These are phyloP conservation scores for Emydoidea blandingii DNA, from an alignment of 2,797 vertebrate species.

Conservation along the genomic window DNA sequence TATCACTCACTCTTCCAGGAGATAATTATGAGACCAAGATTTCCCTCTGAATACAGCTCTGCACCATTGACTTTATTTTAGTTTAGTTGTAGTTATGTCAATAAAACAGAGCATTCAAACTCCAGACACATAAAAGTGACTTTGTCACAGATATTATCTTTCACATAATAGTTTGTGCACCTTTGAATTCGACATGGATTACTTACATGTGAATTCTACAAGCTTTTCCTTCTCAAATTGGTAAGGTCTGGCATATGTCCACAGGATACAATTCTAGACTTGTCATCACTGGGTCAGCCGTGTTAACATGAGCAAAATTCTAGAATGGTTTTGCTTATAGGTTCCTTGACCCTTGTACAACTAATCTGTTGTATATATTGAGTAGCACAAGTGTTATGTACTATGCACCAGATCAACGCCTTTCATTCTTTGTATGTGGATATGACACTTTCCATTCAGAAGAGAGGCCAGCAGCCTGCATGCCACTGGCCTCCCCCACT, in stretches of 20 bases:
- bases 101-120: background rate
- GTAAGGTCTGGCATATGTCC: background rate
- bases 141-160: conserved; percentile 17
- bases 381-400: background rate
- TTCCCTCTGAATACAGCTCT: conserved; percentile 44
- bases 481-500: background rate
- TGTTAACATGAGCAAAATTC: conserved; percentile 12
- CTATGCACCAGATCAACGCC: background rate
- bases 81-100: conserved; percentile 52
- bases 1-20: conserved; percentile 40
- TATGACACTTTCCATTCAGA: background rate
- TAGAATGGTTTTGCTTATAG: background rate
- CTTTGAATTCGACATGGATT: background rate
- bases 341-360: background rate
- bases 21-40: conserved; percentile 36
- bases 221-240: background rate
- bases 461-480: background rate
- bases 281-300: background rate
- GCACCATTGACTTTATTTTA: conserved; percentile 47
- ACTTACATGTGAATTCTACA: background rate
- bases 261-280: background rate
- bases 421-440: background rate
- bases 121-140: background rate
- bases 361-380: background rate
- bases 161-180: background rate